Evolutionary conservation across 2,113 vertebrate genomes (phyloP), one percentile per base, ranked within the genome.

Genomic region (Onychorhynchus coronatus): DNA sequence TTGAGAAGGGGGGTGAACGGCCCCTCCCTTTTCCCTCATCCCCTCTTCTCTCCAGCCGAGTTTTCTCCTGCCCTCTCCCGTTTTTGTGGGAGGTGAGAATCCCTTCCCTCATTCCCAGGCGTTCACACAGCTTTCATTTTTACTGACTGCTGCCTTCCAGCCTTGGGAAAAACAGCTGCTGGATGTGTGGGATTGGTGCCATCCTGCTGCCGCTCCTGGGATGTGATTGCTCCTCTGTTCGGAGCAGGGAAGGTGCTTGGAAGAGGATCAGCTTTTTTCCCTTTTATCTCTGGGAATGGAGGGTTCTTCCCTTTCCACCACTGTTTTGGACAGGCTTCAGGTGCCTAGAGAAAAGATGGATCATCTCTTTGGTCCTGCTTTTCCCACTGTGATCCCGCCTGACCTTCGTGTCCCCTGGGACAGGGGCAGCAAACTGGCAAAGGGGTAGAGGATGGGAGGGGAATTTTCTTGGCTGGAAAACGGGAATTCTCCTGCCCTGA

Each of bases 131-230:
- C 46, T 49, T 65, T 81, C 65, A 72, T 88, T 88, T 77, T 88
- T 83, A 85, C 24, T 49, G 87, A 90, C 73, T 68, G 49, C 59
- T 81, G 90, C 70, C 70, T 94, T 63, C 86, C 87, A 92, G 74
- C 83, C 90, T 73, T 53, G 39, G 90, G 53, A 92, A 75, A 67
- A 94, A 62, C 85, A 95, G 62, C 72, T 94, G 88, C 88, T 89
- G 85, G 59, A 23, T 37, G 77, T 62, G 59, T 4, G 9, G 41
- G 47, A 22, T 50, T 44, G 63, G 73, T 67, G 20, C 33, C 67
- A 52, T 49, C 53, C 53, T 55, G 27, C 79, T 80, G 73, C 52
- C 1, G 23, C 77, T 79, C 35, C 53, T 58, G 63, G 27, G 39
- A 47, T 67, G 39, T 0, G 1, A 65, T 44, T 0, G 2, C 28